Evolutionary conservation across 2,888 invertebrate genomes (phyloP).

Genomic region (Leucophora obtusa): DNA sequence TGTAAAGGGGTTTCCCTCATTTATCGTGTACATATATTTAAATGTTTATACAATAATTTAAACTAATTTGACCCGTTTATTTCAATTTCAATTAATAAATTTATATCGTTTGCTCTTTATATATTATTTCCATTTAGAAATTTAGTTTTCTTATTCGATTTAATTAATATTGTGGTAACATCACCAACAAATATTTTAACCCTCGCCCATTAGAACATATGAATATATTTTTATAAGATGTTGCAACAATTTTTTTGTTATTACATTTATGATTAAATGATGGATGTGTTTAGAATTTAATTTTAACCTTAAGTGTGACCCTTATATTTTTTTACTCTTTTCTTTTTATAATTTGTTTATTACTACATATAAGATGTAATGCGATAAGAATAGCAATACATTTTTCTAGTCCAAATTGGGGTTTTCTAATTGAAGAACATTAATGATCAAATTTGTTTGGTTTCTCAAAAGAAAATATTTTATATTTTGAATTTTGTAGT

Average conservation of each 20-base stretch:
- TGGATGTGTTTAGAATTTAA: conserved; percentile 76
- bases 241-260: conserved; percentile 29
- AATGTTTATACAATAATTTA: conserved; percentile 75
- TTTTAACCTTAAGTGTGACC: conserved; percentile 74
- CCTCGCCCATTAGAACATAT: conserved; percentile 15
- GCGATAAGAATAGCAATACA: conserved; percentile 9
- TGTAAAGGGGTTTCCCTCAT: conserved; percentile 69
- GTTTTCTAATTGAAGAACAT: not conserved
- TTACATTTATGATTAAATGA: conserved; percentile 71
- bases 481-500: not conserved
- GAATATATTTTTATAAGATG: conserved; percentile 15
- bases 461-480: not conserved
- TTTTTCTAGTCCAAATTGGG: not conserved
- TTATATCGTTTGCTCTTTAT: conserved; percentile 53
- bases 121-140: conserved; percentile 55
- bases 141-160: conserved; percentile 56
- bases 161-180: conserved; percentile 69
- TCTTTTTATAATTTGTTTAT: not conserved
- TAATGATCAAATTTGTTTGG: not conserved
- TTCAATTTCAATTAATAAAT: conserved; percentile 61
- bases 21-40: conserved; percentile 28
- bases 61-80: conserved; percentile 77
- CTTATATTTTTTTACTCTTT: conserved; percentile 66
- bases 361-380: not conserved
- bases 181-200: conserved; percentile 59